Evolutionary conservation across 1,140 invertebrate species (phyloP).

Genomic region (Pygmarrhopalites habei): DNA sequence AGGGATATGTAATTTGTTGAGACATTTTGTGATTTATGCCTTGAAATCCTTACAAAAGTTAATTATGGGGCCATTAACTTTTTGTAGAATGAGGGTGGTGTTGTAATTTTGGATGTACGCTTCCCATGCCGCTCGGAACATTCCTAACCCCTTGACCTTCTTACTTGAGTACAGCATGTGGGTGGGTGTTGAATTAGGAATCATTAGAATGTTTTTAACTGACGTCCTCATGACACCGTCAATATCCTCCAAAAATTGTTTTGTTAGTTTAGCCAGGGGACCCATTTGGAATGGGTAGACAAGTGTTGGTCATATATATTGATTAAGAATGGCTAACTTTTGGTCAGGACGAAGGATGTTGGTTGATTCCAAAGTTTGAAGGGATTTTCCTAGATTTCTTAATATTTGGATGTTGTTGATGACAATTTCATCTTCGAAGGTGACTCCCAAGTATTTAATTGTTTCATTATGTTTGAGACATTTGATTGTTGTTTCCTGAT

Average conservation of each 20-base stretch:
- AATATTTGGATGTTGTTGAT: not conserved
- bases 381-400: not conserved
- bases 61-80: too few relatives aligned
- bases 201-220: too few relatives aligned
- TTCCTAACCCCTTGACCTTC: not conserved
- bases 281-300: not conserved
- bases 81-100: too few relatives aligned
- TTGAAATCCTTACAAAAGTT: too few relatives aligned
- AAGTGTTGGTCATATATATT: not conserved
- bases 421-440: conserved; percentile 3
- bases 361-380: not conserved
- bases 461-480: not conserved
- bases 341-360: not conserved
- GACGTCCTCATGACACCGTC: not conserved
- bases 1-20: too few relatives aligned
- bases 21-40: too few relatives aligned
- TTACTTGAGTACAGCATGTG: not conserved
- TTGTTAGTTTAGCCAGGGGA: not conserved
- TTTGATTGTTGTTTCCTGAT: not conserved
- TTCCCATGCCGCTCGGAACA: conserved; percentile 2
- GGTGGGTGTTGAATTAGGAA: not conserved
- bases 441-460: conserved; percentile 1
- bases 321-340: not conserved
- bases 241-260: not conserved
- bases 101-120: conserved; percentile 3